Percentiles rank a stretch among this genome's conserved stretches.
phyloP scores from a whole-genome alignment of 35 echinoderm and acorn worm genomes.

The Holothuria glaberrima region DNA sequence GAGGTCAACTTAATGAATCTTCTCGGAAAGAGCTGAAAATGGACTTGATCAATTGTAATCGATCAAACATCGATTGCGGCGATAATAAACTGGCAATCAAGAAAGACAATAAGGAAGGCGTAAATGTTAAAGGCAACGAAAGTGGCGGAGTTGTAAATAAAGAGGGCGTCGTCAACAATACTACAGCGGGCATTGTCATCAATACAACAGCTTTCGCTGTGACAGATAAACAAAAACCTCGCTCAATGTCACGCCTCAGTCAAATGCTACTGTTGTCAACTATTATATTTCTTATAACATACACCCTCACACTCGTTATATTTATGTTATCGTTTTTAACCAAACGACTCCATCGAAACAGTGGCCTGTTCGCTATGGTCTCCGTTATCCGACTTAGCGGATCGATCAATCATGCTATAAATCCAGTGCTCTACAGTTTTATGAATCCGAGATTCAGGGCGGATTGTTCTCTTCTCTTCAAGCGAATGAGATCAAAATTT shows the following conservation, averaged over 20 bases:
- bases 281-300: constrained; percentile 7
- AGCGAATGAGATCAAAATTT: constrained; percentile 4
- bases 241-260: not conserved
- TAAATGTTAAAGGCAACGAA: not conserved
- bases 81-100: not conserved
- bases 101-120: not conserved
- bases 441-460: constrained; percentile 24
- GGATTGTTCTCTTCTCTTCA: constrained; percentile 14
- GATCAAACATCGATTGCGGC: not conserved
- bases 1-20: no score
- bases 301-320: not conserved
- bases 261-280: constrained; percentile 31
- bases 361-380: not conserved
- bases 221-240: not conserved
- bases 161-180: not conserved
- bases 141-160: not conserved
- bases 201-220: not conserved
- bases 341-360: not conserved
- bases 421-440: constrained; percentile 36
- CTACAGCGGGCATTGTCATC: not conserved
- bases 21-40: no score
- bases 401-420: constrained; percentile 17
- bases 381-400: constrained; percentile 5
- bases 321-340: constrained; percentile 25
- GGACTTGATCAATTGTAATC: not conserved